These are phyloP conservation scores for Cnemophilus loriae DNA, from an alignment of 2,113 vertebrate species.

Conservation along the genomic window DNA sequence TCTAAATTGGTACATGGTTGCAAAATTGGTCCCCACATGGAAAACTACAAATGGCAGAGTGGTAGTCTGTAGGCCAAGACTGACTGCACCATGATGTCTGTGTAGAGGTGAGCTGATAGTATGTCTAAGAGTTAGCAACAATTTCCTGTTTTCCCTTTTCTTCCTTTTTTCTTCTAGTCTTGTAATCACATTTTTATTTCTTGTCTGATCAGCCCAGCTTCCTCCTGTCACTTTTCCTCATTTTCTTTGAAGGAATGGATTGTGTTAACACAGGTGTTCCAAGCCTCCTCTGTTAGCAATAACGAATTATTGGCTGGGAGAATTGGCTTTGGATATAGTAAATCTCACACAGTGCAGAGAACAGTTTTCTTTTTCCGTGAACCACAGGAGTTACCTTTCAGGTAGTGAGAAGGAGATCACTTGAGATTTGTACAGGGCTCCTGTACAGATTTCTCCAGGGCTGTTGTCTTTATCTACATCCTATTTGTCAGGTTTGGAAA, in stretches of 20 bases:
- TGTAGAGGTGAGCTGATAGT: neutral
- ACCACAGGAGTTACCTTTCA: neutral
- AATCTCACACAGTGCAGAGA: neutral
- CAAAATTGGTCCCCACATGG: neutral
- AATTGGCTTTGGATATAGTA: neutral
- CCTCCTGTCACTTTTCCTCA: neutral
- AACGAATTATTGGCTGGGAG: neutral
- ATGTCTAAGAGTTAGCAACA: neutral
- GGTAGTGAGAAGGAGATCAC: neutral
- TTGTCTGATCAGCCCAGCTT: neutral
- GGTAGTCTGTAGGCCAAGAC: neutral
- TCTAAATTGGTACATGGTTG: neutral
- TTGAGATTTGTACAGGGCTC: neutral
- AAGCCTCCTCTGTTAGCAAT: neutral
- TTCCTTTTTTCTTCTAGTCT: neutral
- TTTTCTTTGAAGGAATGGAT: neutral
- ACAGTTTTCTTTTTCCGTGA: neutral
- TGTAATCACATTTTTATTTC: neutral
- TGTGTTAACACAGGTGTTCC: neutral
- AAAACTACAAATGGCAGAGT: neutral
- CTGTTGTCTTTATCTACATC: neutral
- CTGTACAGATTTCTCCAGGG: no score
- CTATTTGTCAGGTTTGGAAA: neutral
- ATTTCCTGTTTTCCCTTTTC: neutral
- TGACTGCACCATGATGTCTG: rapidly evolving